Base-by-base conservation (phyloP, 2,888 invertebrate genomes). In the Bembecia ichneumoniformis region DNA sequence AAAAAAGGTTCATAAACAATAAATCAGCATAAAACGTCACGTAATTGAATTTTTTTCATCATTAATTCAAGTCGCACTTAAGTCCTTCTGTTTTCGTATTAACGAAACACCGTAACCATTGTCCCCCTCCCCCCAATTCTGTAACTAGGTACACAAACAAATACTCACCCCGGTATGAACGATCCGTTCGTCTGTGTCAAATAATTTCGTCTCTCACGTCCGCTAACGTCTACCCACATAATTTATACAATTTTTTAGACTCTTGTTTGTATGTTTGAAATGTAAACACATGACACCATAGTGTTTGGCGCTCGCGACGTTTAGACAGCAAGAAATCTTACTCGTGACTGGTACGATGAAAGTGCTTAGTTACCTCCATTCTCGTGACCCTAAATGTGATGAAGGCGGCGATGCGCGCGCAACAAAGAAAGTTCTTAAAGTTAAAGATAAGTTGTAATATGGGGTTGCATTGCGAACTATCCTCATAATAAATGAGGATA, bases 141-240 rank as follows among this genome's bases (percentile, higher is more conserved):
- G n/a, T 40, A 4, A 40, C 28, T 28, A n/a, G n/a, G n/a, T n/a
- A 40, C 40, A 40, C n/a, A 47, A 51, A 48, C 16, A 46, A 53
- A 44, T 43, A 14, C 89, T 88, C 76, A 91, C 92, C 92, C 92
- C 4, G 92, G 91, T 60, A 92, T 89, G 66, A 90, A 90, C 51
- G 89, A 88, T 64, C 88, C 89, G 71, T 89, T 88, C 46, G 88
- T 88, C 65, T 90, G 89, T 50, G 84, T 81, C 58, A 89, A 83
- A 71, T 91, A 91, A 63, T 80, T 81, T 60, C 89, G 88, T 66
- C 87, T 86, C 70, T 91, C 90, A 60, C 89, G 88, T 60, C 88
- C 87, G 59, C 82, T 88, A 43, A 91, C 83, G 63, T 90, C 89
- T 64, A 90, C 88, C 83, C 90, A 91, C 87, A 90, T 90, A 73